Conservation (phyloP, 2,888 invertebrate species). For the Dastarcus helophoroides region DNA sequence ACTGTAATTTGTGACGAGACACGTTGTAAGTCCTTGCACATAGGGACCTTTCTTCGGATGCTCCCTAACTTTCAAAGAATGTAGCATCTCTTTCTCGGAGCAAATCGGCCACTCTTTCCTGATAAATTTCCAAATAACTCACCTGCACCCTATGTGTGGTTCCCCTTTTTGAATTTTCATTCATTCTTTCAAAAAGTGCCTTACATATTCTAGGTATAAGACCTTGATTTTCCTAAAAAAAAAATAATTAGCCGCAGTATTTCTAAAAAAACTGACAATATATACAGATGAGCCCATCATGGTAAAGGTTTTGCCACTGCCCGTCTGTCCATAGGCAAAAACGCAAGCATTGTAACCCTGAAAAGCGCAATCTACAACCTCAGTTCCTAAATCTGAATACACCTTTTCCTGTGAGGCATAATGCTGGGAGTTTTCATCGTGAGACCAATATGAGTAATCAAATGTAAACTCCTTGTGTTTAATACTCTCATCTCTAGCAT, state of each 20-base stretch:
- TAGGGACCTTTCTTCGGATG: constrained; percentile 69
- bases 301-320: constrained; percentile 83
- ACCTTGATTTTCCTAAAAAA: constrained; percentile 58
- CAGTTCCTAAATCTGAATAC: constrained; percentile 62
- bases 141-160: constrained; percentile 79
- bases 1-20: constrained; percentile 74
- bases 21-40: constrained; percentile 73
- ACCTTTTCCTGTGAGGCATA: constrained; percentile 76
- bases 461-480: constrained; percentile 77
- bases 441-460: constrained; percentile 85
- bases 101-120: constrained; percentile 62
- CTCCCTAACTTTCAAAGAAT: constrained; percentile 56
- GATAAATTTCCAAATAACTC: constrained; percentile 56
- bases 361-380: constrained; percentile 71
- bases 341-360: constrained; percentile 83
- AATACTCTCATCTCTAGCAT: constrained; percentile 33
- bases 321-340: constrained; percentile 86
- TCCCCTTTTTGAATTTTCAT: constrained; percentile 67
- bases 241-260: constrained; percentile 3
- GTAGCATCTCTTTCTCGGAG: constrained; percentile 31
- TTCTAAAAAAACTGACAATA: constrained; percentile 10
- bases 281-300: constrained; percentile 77
- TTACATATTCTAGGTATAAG: constrained; percentile 79
- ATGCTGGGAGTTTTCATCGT: constrained; percentile 52
- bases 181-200: constrained; percentile 70